Evolutionary conservation across 2,888 invertebrate genomes (phyloP), one percentile per base, ranked within the genome.

Genomic region (Troides helena): DNA sequence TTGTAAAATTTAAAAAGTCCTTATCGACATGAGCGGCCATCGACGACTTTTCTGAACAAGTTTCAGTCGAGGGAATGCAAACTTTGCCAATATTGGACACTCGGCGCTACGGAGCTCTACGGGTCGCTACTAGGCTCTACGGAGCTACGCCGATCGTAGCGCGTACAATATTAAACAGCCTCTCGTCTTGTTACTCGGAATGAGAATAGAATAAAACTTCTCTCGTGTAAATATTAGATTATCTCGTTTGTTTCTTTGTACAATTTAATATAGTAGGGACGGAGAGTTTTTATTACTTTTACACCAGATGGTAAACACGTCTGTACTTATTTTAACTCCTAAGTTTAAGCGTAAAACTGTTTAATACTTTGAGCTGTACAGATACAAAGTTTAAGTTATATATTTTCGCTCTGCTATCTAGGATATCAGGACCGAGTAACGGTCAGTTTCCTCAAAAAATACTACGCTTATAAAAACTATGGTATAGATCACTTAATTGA

Each of bases 61-160:
- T 75, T 68, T 70, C 67, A 74, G 76, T 14, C 74, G 71, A 74
- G 74, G 71, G 67, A 72, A 50, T 43, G 36, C 30, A 63, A 82
- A 83, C 76, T 82, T 82, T 76, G 65, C 77, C 77, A 81, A 82
- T 81, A 80, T 78, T 75, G 77, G 73, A 75, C 75, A 78, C 76
- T 77, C 71, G 67, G 70, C 71, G 68, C 76, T 75, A 73, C 74
- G 72, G 57, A 30, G 63, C 63, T 61, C 50, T 18, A 50, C 50
- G 50, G 5, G 17, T 30, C 30, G 50, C 50, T 50, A 50, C 50
- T 1, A 1, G 10, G 23, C 59, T 67, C 30, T 30, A 30, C 30
- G 30, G 5, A 30, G 30, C 30, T 30, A 30, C 30, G 4, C 5
- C 30, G 58, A 60, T 21, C 30, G 39, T 62, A 43, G 50, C 63